Evolutionary conservation across 92 coral and sea anemone genomes (phyloP), one percentile per base, ranked within the genome.

Genomic region (Siderastrea siderea): DNA sequence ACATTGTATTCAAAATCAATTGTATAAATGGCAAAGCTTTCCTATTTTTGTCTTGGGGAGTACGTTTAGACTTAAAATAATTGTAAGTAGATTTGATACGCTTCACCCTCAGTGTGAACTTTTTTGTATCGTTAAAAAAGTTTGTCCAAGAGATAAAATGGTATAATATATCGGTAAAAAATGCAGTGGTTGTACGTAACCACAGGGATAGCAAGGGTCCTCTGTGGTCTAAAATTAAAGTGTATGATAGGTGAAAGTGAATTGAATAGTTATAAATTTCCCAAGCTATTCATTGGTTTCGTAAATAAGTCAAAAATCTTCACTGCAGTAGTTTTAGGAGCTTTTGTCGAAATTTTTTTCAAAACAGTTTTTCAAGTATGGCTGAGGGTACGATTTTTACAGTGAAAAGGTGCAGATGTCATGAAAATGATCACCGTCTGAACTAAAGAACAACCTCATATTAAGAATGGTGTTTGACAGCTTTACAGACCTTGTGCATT

Each of bases 41-140:
- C 67, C 67, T 76, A 76, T 76, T 76, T 76, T 76, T 76, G 80
- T 45, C 38, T 76, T 54, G 80, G 67, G 38, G 11, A n/a, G 58
- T 6, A 6, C 38, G 38, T 76, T 58, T 43, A 15, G 38, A 16
- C 68, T 2, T 75, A 9, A 10, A 54, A 74, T 19, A 38, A 75
- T 12, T 57, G 6, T 17, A 15, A 45, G 14, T 55, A 75, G 67
- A 75, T 75, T 13, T 57, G 47, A 15, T 10, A 2, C 13, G 8
- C 51, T 43, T 15, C 80, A 75, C 79, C 48, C 53, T 58, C 2
- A 49, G 5, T 1, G 65, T 26, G 19, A 15, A 53, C 43, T 47
- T 6, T 49, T 14, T 48, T 15, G n/a, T 5, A 47, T 45, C 73
- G 74, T 47, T 49, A 73, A 74, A 43, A 47, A 4, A 38, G 15